These are phyloP conservation scores for Girardinus metallicus DNA, from an alignment of 2,797 vertebrate genomes.

Conservation along the genomic window DNA sequence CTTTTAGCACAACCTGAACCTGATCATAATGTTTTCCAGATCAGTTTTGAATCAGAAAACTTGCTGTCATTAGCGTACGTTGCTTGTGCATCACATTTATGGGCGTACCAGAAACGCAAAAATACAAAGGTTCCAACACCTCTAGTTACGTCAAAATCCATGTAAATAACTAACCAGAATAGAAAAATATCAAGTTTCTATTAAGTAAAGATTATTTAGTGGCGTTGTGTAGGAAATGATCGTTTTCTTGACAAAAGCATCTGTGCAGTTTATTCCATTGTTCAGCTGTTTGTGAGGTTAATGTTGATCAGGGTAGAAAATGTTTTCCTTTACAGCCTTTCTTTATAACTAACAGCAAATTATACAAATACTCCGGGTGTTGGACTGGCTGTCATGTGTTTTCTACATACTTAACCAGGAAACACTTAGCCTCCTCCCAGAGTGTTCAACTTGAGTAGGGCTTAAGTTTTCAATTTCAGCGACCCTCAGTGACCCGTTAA, in stretches of 20 bases:
- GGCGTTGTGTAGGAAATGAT: background rate
- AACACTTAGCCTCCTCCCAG: slow-evolving; percentile 34
- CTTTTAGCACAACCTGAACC: background rate
- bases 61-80: no score
- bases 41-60: background rate
- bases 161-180: background rate
- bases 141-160: background rate
- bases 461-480: slow-evolving; percentile 42
- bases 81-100: no score
- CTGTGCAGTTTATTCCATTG: background rate
- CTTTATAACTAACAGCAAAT: background rate
- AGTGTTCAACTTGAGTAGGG: slow-evolving; percentile 27
- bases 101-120: no score
- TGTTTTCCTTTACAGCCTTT: background rate
- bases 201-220: background rate
- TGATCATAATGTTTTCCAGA: background rate
- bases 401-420: slow-evolving; percentile 12
- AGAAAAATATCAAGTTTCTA: background rate
- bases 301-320: background rate
- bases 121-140: no score
- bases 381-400: slow-evolving; percentile 6
- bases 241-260: background rate
- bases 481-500: slow-evolving; percentile 22
- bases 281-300: background rate
- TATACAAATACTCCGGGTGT: background rate